Conservation (phyloP, 2,113 vertebrate species). For the human (Homo sapiens) region GRCh38 chr3:188253001-188253500, state of each 20-base stretch:
- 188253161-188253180: neutral
- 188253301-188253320: neutral
- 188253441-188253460: neutral
- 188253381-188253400: neutral
- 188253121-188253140: neutral
- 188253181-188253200: neutral
- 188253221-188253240: neutral
- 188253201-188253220: neutral
- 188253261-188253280: neutral
- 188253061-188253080: no score
- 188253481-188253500: neutral
- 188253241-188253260: neutral
- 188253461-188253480: neutral
- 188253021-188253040: no score
- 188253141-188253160: neutral
- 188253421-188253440: slow-evolving; percentile 12
- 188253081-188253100: neutral
- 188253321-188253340: neutral
- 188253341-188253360: neutral
- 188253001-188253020: no score
- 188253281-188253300: neutral
- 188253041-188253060: no score
- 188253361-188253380: neutral
- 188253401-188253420: neutral
- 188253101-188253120: neutral